phyloP scores from a whole-genome alignment of 2,797 vertebrate genomes.

The Anguilla megastoma region DNA sequence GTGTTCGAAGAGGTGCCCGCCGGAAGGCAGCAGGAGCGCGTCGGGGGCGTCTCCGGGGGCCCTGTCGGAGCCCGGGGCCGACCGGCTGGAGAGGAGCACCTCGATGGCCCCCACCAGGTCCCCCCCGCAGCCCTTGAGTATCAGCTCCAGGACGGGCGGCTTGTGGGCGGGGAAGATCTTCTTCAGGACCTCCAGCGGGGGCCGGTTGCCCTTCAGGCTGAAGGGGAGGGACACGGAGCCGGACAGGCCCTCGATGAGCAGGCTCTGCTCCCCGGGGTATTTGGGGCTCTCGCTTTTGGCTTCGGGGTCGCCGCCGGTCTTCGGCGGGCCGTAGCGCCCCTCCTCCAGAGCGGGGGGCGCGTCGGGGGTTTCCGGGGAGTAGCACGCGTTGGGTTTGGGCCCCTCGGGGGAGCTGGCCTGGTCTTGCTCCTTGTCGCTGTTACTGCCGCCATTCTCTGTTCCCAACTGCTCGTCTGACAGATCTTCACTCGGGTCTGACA shows the following conservation, averaged over 20 bases:
- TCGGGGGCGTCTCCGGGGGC: constrained; percentile 72
- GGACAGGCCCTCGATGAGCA: constrained; percentile 87
- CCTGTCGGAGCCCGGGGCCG: constrained; percentile 69
- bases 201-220: constrained; percentile 87
- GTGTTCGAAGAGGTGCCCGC: constrained; percentile 89
- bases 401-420: constrained; percentile 85
- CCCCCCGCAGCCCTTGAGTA: constrained; percentile 92
- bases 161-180: constrained; percentile 97
- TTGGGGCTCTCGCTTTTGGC: constrained; percentile 78
- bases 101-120: constrained; percentile 96
- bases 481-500: constrained; percentile 81
- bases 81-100: constrained; percentile 89
- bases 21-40: constrained; percentile 80
- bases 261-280: constrained; percentile 78
- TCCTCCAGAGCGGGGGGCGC: constrained; percentile 80
- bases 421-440: constrained; percentile 89
- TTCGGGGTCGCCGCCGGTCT: constrained; percentile 72
- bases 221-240: constrained; percentile 89
- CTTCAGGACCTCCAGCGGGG: constrained; percentile 91
- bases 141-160: constrained; percentile 90
- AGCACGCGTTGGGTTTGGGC: constrained; percentile 83
- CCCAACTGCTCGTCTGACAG: constrained; percentile 75
- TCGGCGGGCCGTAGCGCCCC: constrained; percentile 71
- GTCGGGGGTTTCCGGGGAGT: constrained; percentile 84
- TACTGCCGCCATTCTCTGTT: constrained; percentile 78